phyloP scores from a whole-genome alignment of 2,113 vertebrate genomes.

The Regulus satrapa region DNA sequence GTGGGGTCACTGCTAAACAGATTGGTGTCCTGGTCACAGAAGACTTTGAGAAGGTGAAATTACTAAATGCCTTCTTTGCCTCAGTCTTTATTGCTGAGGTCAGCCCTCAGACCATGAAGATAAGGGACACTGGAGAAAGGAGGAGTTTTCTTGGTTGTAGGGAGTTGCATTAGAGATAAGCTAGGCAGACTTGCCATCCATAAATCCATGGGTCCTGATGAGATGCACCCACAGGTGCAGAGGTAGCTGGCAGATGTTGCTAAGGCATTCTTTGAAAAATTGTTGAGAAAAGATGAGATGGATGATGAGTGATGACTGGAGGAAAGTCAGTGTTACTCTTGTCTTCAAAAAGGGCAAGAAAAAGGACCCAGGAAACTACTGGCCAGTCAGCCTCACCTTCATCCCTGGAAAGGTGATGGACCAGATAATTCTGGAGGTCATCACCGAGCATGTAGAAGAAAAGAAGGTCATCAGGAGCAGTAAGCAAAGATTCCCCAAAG shows the following conservation, averaged over 20 bases:
- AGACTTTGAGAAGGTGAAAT: not conserved
- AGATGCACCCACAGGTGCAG: not conserved
- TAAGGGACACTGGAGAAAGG: not conserved
- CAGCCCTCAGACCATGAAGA: not conserved
- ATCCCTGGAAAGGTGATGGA: not conserved
- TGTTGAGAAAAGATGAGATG: not conserved
- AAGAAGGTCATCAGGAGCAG: not conserved
- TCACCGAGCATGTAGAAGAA: not conserved
- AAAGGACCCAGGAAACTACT: not conserved
- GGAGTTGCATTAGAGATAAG: not conserved
- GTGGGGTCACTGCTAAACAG: not conserved
- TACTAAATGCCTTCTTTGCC: not conserved
- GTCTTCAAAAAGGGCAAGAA: not conserved
- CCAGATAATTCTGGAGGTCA: not conserved
- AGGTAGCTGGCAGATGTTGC: not conserved
- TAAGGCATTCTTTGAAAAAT: not conserved
- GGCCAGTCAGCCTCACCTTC: not conserved
- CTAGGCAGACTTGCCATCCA: not conserved
- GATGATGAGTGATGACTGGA: not conserved
- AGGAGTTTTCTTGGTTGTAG: not conserved
- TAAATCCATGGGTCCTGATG: not conserved
- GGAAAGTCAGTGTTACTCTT: not conserved
- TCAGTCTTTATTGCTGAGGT: not conserved
- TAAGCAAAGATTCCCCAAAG: not conserved
- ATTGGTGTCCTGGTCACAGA: not conserved